Conservation (phyloP, 1,140 invertebrate species). For the Drosophila hydei region DNA sequence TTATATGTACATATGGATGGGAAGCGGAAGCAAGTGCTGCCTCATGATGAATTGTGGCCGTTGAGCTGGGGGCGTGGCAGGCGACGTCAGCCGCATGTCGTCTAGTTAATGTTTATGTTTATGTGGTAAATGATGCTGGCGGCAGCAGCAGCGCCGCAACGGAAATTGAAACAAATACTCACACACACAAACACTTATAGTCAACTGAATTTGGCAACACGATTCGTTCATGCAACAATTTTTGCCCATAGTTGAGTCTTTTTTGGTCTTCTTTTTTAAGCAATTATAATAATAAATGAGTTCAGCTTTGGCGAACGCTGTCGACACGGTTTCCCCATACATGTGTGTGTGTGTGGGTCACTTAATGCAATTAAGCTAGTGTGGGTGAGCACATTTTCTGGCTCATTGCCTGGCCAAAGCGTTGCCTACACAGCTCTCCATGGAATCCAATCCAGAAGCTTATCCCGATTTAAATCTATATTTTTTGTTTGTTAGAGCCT, state of each 20-base stretch:
- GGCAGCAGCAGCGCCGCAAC: constrained; percentile 30
- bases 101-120: constrained; percentile 50
- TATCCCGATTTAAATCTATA: not conserved
- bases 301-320: constrained; percentile 29
- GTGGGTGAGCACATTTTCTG: constrained; percentile 32
- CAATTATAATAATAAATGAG: constrained; percentile 80
- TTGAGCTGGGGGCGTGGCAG: not conserved
- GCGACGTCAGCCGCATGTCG: constrained; percentile 5
- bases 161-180: constrained; percentile 42
- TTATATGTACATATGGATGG: constrained; percentile 63
- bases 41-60: constrained; percentile 63
- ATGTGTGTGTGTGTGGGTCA: constrained; percentile 30
- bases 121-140: constrained; percentile 67
- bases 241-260: constrained; percentile 9
- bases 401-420: constrained; percentile 24
- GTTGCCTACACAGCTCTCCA: constrained; percentile 5
- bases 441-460: constrained; percentile 1
- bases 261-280: constrained; percentile 34
- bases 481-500: too few species aligned
- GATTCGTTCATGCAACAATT: constrained; percentile 36
- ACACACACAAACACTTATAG: constrained; percentile 11
- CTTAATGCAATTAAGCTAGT: constrained; percentile 44
- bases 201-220: constrained; percentile 23
- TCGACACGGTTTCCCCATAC: constrained; percentile 32
- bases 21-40: constrained; percentile 38